Base-by-base conservation (phyloP, 2,113 vertebrate genomes). In the Zapornia atra region DNA sequence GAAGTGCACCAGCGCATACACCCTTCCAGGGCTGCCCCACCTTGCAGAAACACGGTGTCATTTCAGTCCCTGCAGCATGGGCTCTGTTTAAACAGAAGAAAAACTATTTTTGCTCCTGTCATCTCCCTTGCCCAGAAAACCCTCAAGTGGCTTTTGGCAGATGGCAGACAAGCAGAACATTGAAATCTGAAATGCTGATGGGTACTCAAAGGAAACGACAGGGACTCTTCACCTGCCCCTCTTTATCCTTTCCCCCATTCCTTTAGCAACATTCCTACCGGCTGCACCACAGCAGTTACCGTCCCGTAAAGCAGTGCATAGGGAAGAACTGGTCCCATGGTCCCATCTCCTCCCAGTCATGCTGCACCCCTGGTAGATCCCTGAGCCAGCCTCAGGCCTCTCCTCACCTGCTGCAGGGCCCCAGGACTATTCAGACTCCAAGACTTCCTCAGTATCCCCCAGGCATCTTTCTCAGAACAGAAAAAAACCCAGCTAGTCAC, bases 331-430 rank as follows among this genome's bases (percentile, higher is more conserved):
- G 69, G 3, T 73, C 21, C 50, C 1, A 0, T 18, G 10, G 8
- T 26, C 15, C 33, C 1, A 1, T 46, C n/a, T 75, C 40, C 46
- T 84, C 28, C 64, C 18, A 17, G 31, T 56, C 2, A 0, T 40
- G 29, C 44, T 75, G 33, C 15, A 75, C 11, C 1, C 24, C 2
- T 48, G 22, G 13, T 26, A 63, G 17, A 42, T 7, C 38, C 12
- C 65, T 36, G 44, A 82, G 24, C 11, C 22, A 60, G 29, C 9
- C 42, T 77, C 9, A 72, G 54, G n/a, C 38, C 22, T 38, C 29
- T 16, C n/a, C 36, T 85, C 1, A 1, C 9, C 29, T 76, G 26
- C 48, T 82, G 29, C n/a, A 51, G 50, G 14, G 31, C 24, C 34
- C 2, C 8, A 65, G 26, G 81, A 54, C 57, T 66, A 28, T 48